Percentiles rank a stretch among this genome's conserved stretches.
Evolutionary conservation across 2,797 vertebrate genomes (phyloP).

Genomic region (Dermochelys coriacea): DNA sequence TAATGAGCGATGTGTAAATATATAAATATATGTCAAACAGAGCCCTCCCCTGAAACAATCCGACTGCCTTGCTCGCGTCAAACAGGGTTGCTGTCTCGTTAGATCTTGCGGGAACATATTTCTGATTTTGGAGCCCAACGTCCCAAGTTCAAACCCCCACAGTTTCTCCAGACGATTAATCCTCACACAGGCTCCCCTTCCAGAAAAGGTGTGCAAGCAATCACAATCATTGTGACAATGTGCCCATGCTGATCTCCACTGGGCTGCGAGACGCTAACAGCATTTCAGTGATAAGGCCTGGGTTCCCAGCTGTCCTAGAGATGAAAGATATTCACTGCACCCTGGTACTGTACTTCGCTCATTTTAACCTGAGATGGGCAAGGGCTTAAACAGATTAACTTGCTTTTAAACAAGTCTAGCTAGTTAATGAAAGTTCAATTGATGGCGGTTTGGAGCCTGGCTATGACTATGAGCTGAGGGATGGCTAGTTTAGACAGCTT

Average conservation of each 20-base stretch:
- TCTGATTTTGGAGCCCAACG: not conserved
- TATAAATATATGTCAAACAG: not conserved
- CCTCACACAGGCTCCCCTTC: not conserved
- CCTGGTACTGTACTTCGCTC: not conserved
- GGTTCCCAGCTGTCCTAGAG: not conserved
- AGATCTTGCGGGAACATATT: not conserved
- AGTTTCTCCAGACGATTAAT: not conserved
- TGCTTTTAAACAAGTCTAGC: not conserved
- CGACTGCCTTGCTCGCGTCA: not conserved
- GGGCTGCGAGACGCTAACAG: not conserved
- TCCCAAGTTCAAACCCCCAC: not conserved
- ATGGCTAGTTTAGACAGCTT: accelerated
- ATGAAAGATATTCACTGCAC: not conserved
- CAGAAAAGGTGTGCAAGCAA: not conserved
- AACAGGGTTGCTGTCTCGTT: not conserved
- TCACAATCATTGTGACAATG: not conserved
- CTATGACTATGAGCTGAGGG: not conserved
- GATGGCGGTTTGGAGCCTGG: not conserved
- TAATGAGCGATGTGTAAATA: not conserved
- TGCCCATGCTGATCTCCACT: not conserved
- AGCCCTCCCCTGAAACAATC: not conserved
- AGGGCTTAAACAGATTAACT: not conserved
- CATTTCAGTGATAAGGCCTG: not conserved
- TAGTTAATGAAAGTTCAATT: not conserved
- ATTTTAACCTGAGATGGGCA: not conserved